Percentiles rank a stretch among this genome's conserved stretches.
phyloP scores from a whole-genome alignment of 2,113 vertebrate genomes.

The Microtus ochrogaster region DNA sequence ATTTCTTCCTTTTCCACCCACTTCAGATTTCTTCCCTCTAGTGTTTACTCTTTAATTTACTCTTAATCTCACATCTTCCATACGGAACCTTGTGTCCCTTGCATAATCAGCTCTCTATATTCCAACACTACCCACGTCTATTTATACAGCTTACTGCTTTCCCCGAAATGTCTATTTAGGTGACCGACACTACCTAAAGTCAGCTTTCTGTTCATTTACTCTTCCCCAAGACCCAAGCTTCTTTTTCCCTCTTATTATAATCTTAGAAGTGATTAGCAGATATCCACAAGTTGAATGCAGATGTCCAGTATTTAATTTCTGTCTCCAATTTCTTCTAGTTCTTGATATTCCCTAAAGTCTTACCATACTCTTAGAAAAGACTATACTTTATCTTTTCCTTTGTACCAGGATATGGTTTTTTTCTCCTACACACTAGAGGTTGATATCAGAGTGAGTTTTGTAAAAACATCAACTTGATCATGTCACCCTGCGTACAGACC shows the following conservation, averaged over 20 bases:
- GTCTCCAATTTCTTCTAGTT: background rate
- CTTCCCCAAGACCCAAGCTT: background rate
- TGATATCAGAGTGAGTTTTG: conserved; percentile 33
- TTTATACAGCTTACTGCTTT: background rate
- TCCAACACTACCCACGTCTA: background rate
- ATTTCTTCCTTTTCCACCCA: background rate
- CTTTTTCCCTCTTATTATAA: background rate
- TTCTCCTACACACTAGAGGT: background rate
- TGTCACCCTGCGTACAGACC: background rate
- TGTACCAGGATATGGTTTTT: background rate
- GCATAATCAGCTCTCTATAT: rapidly evolving
- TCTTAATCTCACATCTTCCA: background rate
- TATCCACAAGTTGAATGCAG: background rate
- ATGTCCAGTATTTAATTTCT: background rate
- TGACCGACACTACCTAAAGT: background rate
- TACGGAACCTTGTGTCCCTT: background rate
- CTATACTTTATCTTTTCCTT: background rate
- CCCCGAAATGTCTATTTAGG: background rate
- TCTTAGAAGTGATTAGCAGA: background rate
- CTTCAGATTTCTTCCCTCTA: background rate
- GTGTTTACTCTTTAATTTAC: background rate
- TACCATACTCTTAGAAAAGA: background rate
- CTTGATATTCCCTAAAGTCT: background rate
- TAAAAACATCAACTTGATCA: background rate
- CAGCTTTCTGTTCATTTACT: background rate